phyloP scores from a whole-genome alignment of 2,888 invertebrate species.

The Drosophila affinis region DNA sequence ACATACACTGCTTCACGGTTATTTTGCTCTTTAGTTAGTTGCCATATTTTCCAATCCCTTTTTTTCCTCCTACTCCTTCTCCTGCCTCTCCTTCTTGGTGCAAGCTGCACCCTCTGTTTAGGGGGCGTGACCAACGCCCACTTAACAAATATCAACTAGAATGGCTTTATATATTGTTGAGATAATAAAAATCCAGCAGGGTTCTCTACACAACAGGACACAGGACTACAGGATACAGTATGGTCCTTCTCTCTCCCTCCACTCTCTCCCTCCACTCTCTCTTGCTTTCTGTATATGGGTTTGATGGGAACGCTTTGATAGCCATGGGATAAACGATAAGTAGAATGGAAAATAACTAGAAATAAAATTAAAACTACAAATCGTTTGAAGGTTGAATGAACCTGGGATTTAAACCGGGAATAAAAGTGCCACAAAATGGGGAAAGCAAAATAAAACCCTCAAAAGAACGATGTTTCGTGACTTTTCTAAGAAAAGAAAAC shows the following conservation, averaged over 20 bases:
- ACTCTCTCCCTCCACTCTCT: neutral
- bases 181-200: slow-evolving; percentile 68
- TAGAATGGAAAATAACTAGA: neutral
- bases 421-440: neutral
- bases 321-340: slow-evolving; percentile 12
- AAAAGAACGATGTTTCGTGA: no score
- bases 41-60: slow-evolving; percentile 30
- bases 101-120: neutral
- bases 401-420: neutral
- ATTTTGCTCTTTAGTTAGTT: slow-evolving; percentile 54
- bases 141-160: slow-evolving; percentile 61
- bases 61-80: neutral
- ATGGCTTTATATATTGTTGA: slow-evolving; percentile 71
- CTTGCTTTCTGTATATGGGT: neutral
- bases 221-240: neutral
- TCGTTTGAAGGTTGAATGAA: neutral
- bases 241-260: neutral
- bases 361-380: neutral
- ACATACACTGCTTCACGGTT: slow-evolving; percentile 69
- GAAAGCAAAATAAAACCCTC: no score
- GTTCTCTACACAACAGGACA: slow-evolving; percentile 11
- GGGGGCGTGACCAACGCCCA: slow-evolving; percentile 26
- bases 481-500: no score
- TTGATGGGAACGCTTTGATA: neutral
- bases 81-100: neutral